Percentiles rank a stretch among this genome's conserved stretches.
These are phyloP conservation scores for Ammospiza nelsoni DNA, from an alignment of 2,113 vertebrate genomes.

Conservation along the genomic window DNA sequence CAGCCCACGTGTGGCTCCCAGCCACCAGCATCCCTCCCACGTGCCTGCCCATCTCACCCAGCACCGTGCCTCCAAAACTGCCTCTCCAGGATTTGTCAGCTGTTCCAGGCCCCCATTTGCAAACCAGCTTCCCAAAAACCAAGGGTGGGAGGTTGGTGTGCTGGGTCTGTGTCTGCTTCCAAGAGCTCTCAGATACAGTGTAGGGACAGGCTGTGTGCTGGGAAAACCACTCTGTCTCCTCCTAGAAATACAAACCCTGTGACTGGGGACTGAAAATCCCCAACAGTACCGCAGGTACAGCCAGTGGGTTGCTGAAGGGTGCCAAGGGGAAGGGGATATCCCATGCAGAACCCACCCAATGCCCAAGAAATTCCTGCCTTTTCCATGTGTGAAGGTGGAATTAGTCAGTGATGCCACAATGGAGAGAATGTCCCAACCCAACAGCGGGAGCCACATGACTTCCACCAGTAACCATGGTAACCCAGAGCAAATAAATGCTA, in stretches of 20 bases:
- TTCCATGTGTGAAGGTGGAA: not conserved
- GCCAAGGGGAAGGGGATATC: accelerated
- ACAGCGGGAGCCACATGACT: not conserved
- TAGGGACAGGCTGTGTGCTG: not conserved
- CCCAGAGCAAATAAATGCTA: not conserved
- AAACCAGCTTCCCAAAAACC: not conserved
- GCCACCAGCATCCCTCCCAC: not conserved
- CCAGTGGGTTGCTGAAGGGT: not conserved
- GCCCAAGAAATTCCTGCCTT: not conserved
- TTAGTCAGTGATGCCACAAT: accelerated
- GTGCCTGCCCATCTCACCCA: not conserved
- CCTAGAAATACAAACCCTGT: not conserved
- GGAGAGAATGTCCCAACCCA: not conserved
- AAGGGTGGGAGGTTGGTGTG: not conserved
- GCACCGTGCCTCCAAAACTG: not conserved
- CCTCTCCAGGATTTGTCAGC: not conserved
- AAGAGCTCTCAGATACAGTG: not conserved
- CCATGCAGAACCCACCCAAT: too few species aligned
- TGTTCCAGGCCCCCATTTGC: not conserved
- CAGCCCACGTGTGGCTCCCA: not conserved
- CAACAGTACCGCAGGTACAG: not conserved
- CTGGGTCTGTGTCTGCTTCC: not conserved
- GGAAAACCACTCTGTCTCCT: not conserved
- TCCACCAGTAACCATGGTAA: constrained; percentile 47
- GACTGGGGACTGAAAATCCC: not conserved